A percentile compares a stretch with the other conserved stretches of the same genome.
These are phyloP conservation scores for Alosa alosa DNA, from an alignment of 2,113 vertebrate species.

Conservation along the genomic window DNA sequence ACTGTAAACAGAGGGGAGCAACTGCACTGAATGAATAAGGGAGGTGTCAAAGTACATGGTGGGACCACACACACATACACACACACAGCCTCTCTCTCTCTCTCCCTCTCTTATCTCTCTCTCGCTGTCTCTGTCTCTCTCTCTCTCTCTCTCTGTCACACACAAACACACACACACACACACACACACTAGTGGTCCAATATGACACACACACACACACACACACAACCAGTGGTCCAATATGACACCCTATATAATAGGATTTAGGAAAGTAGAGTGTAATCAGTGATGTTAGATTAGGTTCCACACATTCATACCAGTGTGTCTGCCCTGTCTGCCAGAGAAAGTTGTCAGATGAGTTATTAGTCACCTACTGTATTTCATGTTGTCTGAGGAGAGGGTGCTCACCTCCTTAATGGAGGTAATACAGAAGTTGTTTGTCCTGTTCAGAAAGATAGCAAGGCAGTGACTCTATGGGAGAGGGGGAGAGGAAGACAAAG, in stretches of 20 bases:
- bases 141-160: background rate
- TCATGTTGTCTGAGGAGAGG: conserved; percentile 49
- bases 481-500: background rate
- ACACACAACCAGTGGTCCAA: conserved; percentile 1
- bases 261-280: conserved; percentile 31
- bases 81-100: no score
- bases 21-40: background rate
- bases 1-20: no score
- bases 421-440: background rate
- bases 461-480: background rate
- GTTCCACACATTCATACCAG: conserved; percentile 34
- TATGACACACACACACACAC: conserved; percentile 23
- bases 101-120: no score
- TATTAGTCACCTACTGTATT: no score
- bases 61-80: background rate
- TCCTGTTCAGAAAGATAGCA: background rate
- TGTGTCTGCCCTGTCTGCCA: conserved; percentile 1
- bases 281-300: conserved; percentile 46
- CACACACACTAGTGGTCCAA: background rate
- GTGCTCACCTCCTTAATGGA: conserved; percentile 70
- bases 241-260: conserved; percentile 37
- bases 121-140: no score
- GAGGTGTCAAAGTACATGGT: background rate
- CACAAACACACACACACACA: conserved; percentile 9
- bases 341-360: conserved; percentile 59